A percentile compares a stretch with the other conserved stretches of the same genome.
These are phyloP conservation scores for Alauda arvensis DNA, from an alignment of 2,797 vertebrate species.

Conservation along the genomic window DNA sequence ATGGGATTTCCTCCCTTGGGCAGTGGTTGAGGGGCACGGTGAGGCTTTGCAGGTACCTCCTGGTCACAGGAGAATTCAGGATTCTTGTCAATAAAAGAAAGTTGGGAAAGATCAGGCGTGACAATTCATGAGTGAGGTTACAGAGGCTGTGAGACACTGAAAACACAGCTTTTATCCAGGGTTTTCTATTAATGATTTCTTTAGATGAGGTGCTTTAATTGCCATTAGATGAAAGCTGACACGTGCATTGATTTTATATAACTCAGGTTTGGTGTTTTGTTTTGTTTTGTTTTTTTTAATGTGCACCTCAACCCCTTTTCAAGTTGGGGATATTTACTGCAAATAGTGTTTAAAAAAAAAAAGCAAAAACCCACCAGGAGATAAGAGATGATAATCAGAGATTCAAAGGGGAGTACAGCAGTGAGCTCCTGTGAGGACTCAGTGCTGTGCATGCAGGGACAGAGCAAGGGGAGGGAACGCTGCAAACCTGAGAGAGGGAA, in stretches of 20 bases:
- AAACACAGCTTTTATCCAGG: neutral
- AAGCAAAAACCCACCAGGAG: neutral
- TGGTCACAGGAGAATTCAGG: neutral
- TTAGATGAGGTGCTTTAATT: neutral
- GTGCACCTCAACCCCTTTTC: neutral
- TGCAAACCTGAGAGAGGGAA: neutral
- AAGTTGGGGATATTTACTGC: neutral
- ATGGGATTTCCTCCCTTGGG: neutral
- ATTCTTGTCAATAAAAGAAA: neutral
- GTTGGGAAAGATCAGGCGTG: neutral
- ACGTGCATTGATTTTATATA: neutral
- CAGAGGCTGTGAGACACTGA: neutral
- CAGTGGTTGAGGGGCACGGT: rapidly evolving
- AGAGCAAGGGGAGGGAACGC: neutral
- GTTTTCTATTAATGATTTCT: neutral
- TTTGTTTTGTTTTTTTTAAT: neutral
- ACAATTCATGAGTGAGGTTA: neutral
- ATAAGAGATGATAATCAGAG: neutral
- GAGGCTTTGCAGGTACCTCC: neutral
- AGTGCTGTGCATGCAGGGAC: neutral
- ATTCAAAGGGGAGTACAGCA: neutral
- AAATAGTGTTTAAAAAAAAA: neutral
- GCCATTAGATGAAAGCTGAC: slow-evolving; percentile 28
- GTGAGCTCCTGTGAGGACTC: neutral
- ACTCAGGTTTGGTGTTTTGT: neutral